A percentile compares a stretch with the other conserved stretches of the same genome.
phyloP scores from a whole-genome alignment of 2,888 invertebrate species.

The Neelides folsomi region DNA sequence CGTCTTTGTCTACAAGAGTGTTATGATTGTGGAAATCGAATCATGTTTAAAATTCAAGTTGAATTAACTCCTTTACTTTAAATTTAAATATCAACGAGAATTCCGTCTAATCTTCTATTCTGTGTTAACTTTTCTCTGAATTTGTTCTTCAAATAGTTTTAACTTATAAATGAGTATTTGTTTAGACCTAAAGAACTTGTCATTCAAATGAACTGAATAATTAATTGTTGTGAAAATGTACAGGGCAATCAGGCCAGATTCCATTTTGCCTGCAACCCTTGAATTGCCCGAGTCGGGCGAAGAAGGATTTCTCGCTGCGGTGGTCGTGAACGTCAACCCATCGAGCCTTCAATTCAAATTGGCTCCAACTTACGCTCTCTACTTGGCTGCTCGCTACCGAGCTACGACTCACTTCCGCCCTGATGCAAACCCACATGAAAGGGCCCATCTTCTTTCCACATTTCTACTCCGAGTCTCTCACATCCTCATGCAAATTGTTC shows the following conservation, averaged over 20 bases:
- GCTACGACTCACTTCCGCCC: slow-evolving; percentile 90
- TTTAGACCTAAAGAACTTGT: background rate
- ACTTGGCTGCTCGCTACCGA: slow-evolving; percentile 66
- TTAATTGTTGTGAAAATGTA: slow-evolving; percentile 1
- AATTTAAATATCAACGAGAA: background rate
- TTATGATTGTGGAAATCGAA: no score
- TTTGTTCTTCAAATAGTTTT: background rate
- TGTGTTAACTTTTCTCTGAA: background rate
- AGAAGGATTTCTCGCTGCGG: slow-evolving; percentile 75
- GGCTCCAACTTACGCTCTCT: slow-evolving; percentile 91
- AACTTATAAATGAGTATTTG: no score
- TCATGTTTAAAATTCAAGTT: no score
- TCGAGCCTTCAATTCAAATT: slow-evolving; percentile 76
- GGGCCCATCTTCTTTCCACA: slow-evolving; percentile 77
- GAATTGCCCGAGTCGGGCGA: slow-evolving; percentile 92
- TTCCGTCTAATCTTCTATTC: no score
- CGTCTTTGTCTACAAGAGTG: no score
- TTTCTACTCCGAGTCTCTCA: slow-evolving; percentile 78
- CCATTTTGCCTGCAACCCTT: slow-evolving; percentile 68
- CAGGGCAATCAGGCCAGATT: slow-evolving; percentile 28
- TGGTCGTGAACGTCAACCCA: slow-evolving; percentile 76
- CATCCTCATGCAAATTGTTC: slow-evolving; percentile 28
- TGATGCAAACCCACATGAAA: slow-evolving; percentile 77
- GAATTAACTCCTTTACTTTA: background rate
- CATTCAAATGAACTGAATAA: background rate